phyloP scores from a whole-genome alignment of 2,113 vertebrate genomes.

The Oceanodroma tethys region DNA sequence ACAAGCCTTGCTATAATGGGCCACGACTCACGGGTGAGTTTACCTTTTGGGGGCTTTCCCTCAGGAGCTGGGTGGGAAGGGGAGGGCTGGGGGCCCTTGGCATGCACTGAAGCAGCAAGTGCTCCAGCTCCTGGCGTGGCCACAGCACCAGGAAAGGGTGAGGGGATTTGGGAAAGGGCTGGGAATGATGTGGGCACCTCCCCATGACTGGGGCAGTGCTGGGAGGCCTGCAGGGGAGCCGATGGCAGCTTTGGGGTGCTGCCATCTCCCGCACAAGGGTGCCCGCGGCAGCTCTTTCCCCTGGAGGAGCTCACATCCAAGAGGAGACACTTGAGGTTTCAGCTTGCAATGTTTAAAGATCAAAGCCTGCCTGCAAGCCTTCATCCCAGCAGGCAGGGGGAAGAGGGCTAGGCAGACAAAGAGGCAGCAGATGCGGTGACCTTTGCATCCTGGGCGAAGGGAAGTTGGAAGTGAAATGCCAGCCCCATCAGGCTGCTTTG shows the following conservation, averaged over 20 bases:
- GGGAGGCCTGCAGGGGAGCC: background rate
- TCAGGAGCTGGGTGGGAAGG: background rate
- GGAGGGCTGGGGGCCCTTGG: background rate
- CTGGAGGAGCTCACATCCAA: background rate
- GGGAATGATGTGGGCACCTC: background rate
- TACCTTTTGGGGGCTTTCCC: background rate
- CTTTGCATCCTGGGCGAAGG: background rate
- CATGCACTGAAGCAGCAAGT: background rate
- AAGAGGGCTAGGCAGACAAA: background rate
- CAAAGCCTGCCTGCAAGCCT: background rate
- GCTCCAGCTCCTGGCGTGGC: background rate
- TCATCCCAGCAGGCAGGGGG: background rate
- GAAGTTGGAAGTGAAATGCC: background rate
- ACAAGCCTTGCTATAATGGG: background rate
- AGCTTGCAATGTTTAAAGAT: background rate
- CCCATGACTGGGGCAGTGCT: too few relatives aligned
- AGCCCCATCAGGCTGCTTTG: background rate
- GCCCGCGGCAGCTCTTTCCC: background rate
- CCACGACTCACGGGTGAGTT: rapidly evolving
- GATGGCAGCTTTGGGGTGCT: background rate
- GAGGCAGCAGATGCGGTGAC: background rate
- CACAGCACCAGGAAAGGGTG: background rate
- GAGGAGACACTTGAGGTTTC: background rate
- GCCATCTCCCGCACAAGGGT: background rate
- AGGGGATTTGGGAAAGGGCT: background rate